Conservation (phyloP, 2,888 invertebrate species). For the Lissocephala sabroskyi region DNA sequence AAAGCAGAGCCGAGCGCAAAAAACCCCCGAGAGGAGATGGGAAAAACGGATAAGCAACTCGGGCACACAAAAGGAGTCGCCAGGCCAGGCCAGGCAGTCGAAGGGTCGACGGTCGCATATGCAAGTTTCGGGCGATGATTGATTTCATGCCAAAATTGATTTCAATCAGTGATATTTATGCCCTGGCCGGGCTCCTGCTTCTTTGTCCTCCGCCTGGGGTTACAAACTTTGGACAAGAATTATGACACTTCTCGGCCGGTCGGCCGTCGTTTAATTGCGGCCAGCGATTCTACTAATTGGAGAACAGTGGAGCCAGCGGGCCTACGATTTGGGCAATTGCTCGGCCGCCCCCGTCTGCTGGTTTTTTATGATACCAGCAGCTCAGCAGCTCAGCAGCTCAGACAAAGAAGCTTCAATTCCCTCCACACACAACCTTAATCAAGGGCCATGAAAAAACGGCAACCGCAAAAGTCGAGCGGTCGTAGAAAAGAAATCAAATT, state of each 20-base stretch:
- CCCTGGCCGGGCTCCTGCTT: constrained; percentile 34
- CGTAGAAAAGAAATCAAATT: constrained; percentile 36
- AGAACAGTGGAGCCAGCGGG: no score
- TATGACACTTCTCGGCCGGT: constrained; percentile 55
- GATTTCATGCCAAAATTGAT: constrained; percentile 69
- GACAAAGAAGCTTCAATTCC: no score
- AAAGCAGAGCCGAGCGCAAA: constrained; percentile 15
- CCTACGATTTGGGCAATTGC: no score
- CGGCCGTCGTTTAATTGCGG: constrained; percentile 52
- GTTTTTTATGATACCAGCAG: constrained; percentile 28
- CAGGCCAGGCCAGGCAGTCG: background rate
- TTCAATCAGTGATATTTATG: constrained; percentile 67
- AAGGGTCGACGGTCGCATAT: constrained; percentile 31
- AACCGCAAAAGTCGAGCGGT: background rate
- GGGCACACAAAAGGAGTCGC: constrained; percentile 35
- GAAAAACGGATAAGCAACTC: constrained; percentile 39
- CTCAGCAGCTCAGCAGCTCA: constrained; percentile 6
- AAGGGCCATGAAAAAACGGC: constrained; percentile 38
- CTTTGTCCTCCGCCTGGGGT: constrained; percentile 44
- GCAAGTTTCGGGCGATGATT: constrained; percentile 59
- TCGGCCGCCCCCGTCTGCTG: constrained; percentile 20
- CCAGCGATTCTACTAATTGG: no score
- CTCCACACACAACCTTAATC: constrained; percentile 43
- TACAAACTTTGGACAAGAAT: constrained; percentile 56
- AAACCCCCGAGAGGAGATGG: constrained; percentile 38